Evolutionary conservation across 2,113 vertebrate species (phyloP).

Genomic region (Pelobates fuscus): DNA sequence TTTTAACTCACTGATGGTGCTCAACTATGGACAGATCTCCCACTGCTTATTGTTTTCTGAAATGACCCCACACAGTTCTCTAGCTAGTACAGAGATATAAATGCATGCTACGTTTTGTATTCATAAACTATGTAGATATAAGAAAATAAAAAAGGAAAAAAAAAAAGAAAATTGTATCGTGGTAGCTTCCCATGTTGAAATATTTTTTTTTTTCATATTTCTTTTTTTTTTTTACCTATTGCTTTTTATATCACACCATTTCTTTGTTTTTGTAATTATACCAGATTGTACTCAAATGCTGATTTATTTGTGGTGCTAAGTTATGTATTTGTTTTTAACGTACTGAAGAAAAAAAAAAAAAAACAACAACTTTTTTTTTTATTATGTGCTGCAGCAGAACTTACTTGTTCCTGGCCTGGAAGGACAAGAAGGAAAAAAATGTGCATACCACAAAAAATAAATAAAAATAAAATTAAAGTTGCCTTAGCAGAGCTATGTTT

Average conservation of each 20-base stretch:
- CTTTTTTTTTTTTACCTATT: background rate
- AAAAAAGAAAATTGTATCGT: slow-evolving; percentile 10
- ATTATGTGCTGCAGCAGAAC: background rate
- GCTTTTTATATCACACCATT: background rate
- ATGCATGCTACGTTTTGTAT: slow-evolving; percentile 58
- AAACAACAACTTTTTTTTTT: slow-evolving; percentile 43
- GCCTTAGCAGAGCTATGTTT: slow-evolving; percentile 5
- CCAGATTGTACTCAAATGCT: slow-evolving; percentile 57
- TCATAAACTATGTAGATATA: slow-evolving; percentile 51
- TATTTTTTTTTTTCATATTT: slow-evolving; percentile 6
- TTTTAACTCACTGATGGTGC: slow-evolving; percentile 63
- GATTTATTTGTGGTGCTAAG: slow-evolving; percentile 73
- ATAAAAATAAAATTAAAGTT: too few relatives aligned
- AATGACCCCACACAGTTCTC: background rate
- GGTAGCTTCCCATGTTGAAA: slow-evolving; percentile 52
- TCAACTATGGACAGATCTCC: slow-evolving; percentile 59
- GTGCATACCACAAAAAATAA: slow-evolving; percentile 19
- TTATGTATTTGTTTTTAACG: slow-evolving; percentile 56
- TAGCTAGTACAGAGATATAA: slow-evolving; percentile 48
- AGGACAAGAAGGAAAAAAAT: background rate
- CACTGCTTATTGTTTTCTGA: background rate
- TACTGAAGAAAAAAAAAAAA: slow-evolving; percentile 43
- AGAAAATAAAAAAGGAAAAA: slow-evolving; percentile 10
- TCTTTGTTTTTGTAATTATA: slow-evolving; percentile 12
- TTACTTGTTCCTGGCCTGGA: background rate